These are phyloP conservation scores for Rapana venosa DNA, from an alignment of 2,888 invertebrate species.

Conservation along the genomic window DNA sequence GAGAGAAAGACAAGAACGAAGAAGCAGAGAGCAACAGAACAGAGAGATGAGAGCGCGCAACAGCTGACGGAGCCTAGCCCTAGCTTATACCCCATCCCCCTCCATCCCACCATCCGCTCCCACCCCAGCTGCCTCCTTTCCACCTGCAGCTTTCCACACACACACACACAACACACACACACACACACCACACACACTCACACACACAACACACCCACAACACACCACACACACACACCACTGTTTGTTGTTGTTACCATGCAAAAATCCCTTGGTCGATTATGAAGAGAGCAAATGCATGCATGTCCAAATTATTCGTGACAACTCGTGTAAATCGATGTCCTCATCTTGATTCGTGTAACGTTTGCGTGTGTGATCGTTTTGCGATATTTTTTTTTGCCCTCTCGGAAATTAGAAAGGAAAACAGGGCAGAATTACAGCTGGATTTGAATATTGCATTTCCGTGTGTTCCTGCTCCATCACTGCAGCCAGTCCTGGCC, in stretches of 20 bases:
- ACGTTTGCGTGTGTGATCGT: no score
- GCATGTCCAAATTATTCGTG: no score
- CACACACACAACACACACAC: neutral
- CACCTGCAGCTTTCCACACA: neutral
- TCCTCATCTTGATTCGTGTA: no score
- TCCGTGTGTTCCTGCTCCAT: no score
- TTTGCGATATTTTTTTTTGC: no score
- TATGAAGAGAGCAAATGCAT: no score
- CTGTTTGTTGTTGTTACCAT: neutral
- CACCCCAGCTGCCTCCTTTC: neutral
- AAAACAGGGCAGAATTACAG: no score
- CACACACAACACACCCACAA: neutral
- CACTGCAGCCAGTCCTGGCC: no score
- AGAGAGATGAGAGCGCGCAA: neutral
- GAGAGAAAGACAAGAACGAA: neutral
- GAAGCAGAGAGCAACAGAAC: neutral
- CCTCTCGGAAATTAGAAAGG: no score
- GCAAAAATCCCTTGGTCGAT: no score
- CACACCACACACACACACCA: neutral
- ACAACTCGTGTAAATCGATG: no score
- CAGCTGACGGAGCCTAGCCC: neutral
- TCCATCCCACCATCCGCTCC: neutral
- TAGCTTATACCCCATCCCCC: neutral
- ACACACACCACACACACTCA: neutral
- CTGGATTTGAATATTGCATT: no score